Evolutionary conservation across 92 coral and sea anemone genomes (phyloP).

Genomic region (Epizoanthus stellaris): DNA sequence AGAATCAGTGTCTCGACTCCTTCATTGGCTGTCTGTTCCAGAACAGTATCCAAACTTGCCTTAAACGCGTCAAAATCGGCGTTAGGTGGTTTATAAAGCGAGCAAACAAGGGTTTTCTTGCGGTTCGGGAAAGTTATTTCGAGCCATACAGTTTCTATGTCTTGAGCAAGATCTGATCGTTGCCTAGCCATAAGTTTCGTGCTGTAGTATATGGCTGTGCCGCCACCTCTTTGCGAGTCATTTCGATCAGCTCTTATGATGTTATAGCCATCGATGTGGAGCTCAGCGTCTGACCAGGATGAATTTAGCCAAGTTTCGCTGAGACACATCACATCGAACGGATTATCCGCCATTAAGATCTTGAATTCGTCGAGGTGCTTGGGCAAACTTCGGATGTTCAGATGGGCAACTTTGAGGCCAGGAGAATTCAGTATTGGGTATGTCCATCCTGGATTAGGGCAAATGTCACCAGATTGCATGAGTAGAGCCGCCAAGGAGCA

Average conservation of each 20-base stretch:
- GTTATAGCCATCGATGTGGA: constrained; percentile 44
- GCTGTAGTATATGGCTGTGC: constrained; percentile 61
- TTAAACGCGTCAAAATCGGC: constrained; percentile 38
- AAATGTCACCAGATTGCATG: constrained; percentile 50
- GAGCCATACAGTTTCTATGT: constrained; percentile 39
- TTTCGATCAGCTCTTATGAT: constrained; percentile 45
- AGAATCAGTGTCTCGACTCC: constrained; percentile 51
- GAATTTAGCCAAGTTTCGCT: constrained; percentile 61
- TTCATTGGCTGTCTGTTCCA: constrained; percentile 50
- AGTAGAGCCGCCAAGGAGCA: constrained; percentile 52
- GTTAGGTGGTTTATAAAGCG: constrained; percentile 40
- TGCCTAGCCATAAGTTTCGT: constrained; percentile 46
- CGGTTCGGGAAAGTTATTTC: constrained; percentile 50
- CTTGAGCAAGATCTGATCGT: constrained; percentile 37
- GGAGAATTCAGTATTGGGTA: constrained; percentile 39
- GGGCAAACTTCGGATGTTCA: constrained; percentile 59
- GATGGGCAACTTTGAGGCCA: constrained; percentile 59
- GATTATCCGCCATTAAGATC: constrained; percentile 50
- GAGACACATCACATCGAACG: constrained; percentile 46
- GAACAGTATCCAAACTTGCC: constrained; percentile 32
- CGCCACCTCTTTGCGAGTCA: constrained; percentile 59
- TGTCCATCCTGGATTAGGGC: constrained; percentile 69
- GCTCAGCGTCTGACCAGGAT: constrained; percentile 46
- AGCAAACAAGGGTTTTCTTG: constrained; percentile 44
- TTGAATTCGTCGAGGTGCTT: constrained; percentile 53